Evolutionary conservation across 2,888 invertebrate genomes (phyloP), one percentile per base, ranked within the genome.

Genomic region (Lacanobia wlatinum): DNA sequence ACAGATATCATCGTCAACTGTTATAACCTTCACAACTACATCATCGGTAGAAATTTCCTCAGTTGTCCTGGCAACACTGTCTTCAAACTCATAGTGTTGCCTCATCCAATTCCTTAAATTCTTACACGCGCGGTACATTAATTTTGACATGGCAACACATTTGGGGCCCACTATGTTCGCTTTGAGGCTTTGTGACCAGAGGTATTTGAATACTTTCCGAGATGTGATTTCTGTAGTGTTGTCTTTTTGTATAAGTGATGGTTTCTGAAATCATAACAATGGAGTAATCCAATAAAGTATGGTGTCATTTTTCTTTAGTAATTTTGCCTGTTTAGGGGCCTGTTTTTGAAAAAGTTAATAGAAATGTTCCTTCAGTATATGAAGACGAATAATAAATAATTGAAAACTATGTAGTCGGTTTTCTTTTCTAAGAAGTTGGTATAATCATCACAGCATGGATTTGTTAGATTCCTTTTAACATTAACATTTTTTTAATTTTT

Each of bases 111-210:
- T 86, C 38, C 90, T 90, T 6, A 94, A 80, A 76, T 91, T 93
- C 87, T 91, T 94, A 82, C 92, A 90, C 10, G 85, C 86, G 53
- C 91, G 89, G 76, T 89, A 91, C 86, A 93, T 92, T 53, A 91
- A 76, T 87, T 94, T 95, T 8, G 94, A 88, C 72, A 95, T 85
- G 59, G 93, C 92, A 63, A 89, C 85, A 85, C 95, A 95, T 88
- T 96, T 96, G 0, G 93, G 90, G 0, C 92, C 95, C 0, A 93
- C 87, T 1, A 94, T 92, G 72, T 95, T 95, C 0, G 95, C 94
- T 88, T 92, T 95, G 0, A 96, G 86, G 43, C 91, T 92, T 66
- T 94, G 91, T 0, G 86, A 83, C 88, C 90, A 93, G 1, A 96
- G 78, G 67, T 91, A 93, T 89, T 93, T 94, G 9, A 92, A 90